Base-by-base conservation (phyloP, 2,888 invertebrate species). In the Agonopterix alstromeriana region DNA sequence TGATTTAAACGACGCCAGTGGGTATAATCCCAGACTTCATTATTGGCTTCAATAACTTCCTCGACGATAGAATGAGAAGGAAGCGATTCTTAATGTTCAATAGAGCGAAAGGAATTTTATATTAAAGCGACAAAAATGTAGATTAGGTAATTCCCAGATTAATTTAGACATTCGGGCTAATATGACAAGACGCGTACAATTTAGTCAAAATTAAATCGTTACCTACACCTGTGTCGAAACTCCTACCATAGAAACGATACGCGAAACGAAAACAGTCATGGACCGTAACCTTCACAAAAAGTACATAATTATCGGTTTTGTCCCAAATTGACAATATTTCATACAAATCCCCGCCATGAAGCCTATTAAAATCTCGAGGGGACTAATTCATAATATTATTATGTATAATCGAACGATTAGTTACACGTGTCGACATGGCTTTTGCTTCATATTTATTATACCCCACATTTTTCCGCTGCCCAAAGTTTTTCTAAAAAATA, bases 361-460 rank as follows among this genome's bases (percentile, higher is more conserved):
- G 56, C 63, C 69, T 67, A 72, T 76, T 74, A 71, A 66, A 68
- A 56, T 65, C 62, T 61, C 50, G 61, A 62, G 65, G 67, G 66
- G 61, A 60, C 56, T 69, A 58, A 69, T 68, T 74, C 65, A 63
- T 71, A 70, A 69, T 63, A 60, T 63, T 64, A 66, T 55, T 64
- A 66, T 55, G 68, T 70, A 74, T 79, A 82, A 82, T 82, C 72
- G 61, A 70, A 61, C 70, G 76, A 87, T 87, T 86, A 71, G 85
- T 67, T 75, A 78, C 87, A 87, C 84, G 70, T 84, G 85, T 84
- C 83, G 68, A 74, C 79, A 63, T 62, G 60, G 70, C 70, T 77
- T 75, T 72, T 65, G 65, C 64, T 62, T 67, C 54, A 75, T 77
- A 83, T 86, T 86, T 86, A 88, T 83, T 70, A 75, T 62, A 60